Percentiles rank a stretch among this genome's conserved stretches.
phyloP scores from a whole-genome alignment of 2,888 invertebrate genomes.

The Caenorhabditis sp. region DNA sequence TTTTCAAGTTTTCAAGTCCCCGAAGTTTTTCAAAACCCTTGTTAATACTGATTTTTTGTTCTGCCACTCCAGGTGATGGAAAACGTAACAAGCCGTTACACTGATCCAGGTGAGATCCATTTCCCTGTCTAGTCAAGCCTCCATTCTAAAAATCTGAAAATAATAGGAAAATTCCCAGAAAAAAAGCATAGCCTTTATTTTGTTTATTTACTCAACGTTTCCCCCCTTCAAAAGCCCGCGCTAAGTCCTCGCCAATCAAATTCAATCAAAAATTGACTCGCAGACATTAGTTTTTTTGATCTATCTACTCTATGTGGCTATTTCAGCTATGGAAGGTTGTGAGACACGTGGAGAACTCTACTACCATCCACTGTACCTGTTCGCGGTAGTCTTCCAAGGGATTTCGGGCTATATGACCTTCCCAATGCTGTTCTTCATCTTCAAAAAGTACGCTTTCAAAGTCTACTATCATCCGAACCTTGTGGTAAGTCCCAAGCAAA shows the following conservation, averaged over 20 bases:
- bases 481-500: constrained; percentile 17
- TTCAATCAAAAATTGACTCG: background rate
- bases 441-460: constrained; percentile 48
- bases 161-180: too few relatives aligned
- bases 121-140: background rate
- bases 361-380: constrained; percentile 36
- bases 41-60: too few relatives aligned
- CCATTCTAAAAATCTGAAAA: background rate
- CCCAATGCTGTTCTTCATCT: constrained; percentile 29
- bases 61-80: constrained; percentile 12
- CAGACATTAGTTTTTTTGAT: background rate
- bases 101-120: constrained; percentile 60
- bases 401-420: constrained; percentile 45
- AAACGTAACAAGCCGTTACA: constrained; percentile 42
- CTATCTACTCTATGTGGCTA: background rate
- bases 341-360: constrained; percentile 43
- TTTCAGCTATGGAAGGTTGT: constrained; percentile 54
- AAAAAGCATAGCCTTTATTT: background rate
- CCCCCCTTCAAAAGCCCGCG: background rate
- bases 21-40: background rate
- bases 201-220: constrained; percentile 3
- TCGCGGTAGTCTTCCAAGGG: constrained; percentile 39
- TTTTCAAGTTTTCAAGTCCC: background rate
- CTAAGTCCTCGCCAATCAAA: background rate
- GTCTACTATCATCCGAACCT: constrained; percentile 59